Base-by-base conservation (phyloP, 2,888 invertebrate species). In the Crepidodera aurea region DNA sequence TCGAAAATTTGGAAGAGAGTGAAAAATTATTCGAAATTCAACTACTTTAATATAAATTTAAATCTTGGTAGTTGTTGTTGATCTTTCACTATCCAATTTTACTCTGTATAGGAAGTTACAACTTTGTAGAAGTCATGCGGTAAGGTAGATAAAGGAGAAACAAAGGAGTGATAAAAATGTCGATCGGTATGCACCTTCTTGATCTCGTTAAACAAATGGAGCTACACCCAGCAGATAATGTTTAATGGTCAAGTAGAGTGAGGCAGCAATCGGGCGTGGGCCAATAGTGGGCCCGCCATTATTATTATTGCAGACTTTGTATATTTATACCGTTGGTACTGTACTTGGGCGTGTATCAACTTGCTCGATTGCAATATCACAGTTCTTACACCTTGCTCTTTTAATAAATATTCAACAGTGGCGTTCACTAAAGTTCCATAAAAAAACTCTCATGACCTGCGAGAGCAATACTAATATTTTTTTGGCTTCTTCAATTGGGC, bases 181-280 rank as follows among this genome's bases (percentile, higher is more conserved):
- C 5, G 16, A 29, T 29, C 7, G 42, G 44, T 51, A 57, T 51
- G 51, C 51, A 12, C 51, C 51, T 46, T 44, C 42, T 58, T 32
- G 39, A 61, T 61, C 60, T 61, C 51, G 48, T 66, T 66, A 61
- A 53, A 63, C 46, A 51, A 55, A 61, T 54, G 54, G 55, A 27
- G 59, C 55, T 64, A 66, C 66, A 62, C 62, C 57, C 62, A 66
- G 37, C 12, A 18, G n/a, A 22, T 48, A 16, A 55, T 55, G 29
- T 42, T 42, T 42, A 42, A 48, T 50, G 48, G 39, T 48, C 57
- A 50, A 57, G 37, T 32, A 32, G 34, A 48, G 56, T 56, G 46
- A 56, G 48, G 37, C 46, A 46, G 37, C 25, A n/a, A 16, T 15
- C 48, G 56, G 48, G 57, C 37, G 53, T 53, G 53, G 39, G 39